Evolutionary conservation across 2,113 vertebrate species (phyloP).

Genomic region (Thomomys bottae): DNA sequence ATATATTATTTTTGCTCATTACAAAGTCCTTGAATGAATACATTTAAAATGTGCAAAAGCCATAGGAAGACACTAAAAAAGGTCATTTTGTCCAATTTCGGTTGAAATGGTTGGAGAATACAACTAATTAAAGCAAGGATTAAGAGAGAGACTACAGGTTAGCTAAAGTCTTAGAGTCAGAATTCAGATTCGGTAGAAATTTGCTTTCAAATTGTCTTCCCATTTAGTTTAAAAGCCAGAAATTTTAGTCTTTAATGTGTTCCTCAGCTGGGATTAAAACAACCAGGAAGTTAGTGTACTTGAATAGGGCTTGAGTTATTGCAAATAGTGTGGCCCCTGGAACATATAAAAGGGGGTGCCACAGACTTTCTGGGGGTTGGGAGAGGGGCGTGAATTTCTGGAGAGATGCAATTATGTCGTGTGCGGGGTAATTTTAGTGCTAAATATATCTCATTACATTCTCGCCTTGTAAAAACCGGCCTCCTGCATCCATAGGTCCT

Average conservation of each 20-base stretch:
- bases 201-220: not conserved
- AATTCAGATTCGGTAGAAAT: not conserved
- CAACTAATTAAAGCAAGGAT: not conserved
- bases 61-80: not conserved
- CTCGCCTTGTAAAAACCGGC: not conserved
- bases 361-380: fast-evolving
- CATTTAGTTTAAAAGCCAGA: constrained; percentile 3
- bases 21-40: not conserved
- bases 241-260: not conserved
- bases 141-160: not conserved
- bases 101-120: not conserved
- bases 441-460: not conserved
- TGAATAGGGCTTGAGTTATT: no score
- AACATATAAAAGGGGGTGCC: fast-evolving
- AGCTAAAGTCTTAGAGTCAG: not conserved
- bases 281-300: not conserved
- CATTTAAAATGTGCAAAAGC: not conserved
- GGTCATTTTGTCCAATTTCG: not conserved
- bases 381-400: no score
- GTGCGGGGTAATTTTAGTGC: not conserved
- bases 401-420: fast-evolving
- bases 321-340: no score
- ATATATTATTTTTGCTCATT: not conserved
- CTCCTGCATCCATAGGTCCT: not conserved
- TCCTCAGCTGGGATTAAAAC: not conserved